A percentile compares a stretch with the other conserved stretches of the same genome.
These are phyloP conservation scores for Drosophila guanche DNA, from an alignment of 1,140 invertebrate genomes.

Conservation along the genomic window DNA sequence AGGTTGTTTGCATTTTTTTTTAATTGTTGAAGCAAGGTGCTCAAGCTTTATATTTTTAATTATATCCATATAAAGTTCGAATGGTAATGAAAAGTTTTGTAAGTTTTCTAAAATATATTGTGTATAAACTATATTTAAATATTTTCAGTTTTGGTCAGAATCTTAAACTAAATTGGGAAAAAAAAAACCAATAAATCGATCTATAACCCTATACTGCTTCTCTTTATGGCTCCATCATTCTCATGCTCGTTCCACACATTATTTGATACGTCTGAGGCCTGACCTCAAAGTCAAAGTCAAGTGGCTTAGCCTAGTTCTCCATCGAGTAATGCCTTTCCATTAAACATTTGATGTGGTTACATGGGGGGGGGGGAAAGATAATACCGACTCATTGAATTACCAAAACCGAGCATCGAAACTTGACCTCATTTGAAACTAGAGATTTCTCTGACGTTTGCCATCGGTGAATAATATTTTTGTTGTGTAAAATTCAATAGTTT, in stretches of 20 bases:
- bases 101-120: no score
- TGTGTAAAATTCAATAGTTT: not conserved
- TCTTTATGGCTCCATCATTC: not conserved
- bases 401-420: slow-evolving; percentile 34
- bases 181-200: no score
- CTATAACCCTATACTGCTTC: slow-evolving; percentile 16
- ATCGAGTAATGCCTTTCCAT: slow-evolving; percentile 22
- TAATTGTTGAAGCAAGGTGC: no score
- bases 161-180: not conserved
- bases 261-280: slow-evolving; percentile 18
- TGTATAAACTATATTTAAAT: no score
- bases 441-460: slow-evolving; percentile 31
- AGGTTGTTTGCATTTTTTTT: no score
- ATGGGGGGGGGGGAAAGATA: slow-evolving; percentile 20
- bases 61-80: no score
- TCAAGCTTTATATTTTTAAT: no score
- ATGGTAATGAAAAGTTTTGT: no score
- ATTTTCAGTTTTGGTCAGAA: not conserved
- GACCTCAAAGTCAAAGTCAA: slow-evolving; percentile 69
- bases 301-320: slow-evolving; percentile 50
- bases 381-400: slow-evolving; percentile 49
- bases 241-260: not conserved
- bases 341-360: slow-evolving; percentile 35
- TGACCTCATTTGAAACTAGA: slow-evolving; percentile 21
- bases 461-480: slow-evolving; percentile 3